A percentile compares a stretch with the other conserved stretches of the same genome.
phyloP scores from a whole-genome alignment of 2,113 vertebrate genomes.

The Turdus rufiventris region DNA sequence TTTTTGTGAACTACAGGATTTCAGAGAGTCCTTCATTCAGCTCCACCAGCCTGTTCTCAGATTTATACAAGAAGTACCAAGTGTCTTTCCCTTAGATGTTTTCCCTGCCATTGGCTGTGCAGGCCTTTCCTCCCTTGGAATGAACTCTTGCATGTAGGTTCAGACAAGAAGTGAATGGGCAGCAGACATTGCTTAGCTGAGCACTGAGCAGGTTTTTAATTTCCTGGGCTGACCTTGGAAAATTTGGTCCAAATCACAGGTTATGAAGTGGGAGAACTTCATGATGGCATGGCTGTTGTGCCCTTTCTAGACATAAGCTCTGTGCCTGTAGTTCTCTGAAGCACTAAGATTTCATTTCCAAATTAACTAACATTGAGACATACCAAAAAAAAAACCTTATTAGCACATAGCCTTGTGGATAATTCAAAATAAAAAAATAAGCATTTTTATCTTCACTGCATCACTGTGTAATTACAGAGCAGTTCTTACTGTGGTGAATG shows the following conservation, averaged over 20 bases:
- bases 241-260: not conserved
- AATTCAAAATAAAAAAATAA: not conserved
- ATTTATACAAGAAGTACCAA: not conserved
- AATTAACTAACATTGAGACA: not conserved
- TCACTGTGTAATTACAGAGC: not conserved
- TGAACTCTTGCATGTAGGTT: not conserved
- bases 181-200: accelerated
- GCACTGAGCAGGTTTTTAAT: not conserved
- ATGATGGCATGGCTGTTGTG: accelerated
- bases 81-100: not conserved
- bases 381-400: not conserved
- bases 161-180: not conserved
- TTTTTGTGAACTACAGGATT: not conserved
- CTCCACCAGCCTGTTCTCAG: not conserved
- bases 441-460: not conserved
- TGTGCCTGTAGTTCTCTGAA: not conserved
- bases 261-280: not conserved
- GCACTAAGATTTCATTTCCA: not conserved
- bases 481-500: not conserved
- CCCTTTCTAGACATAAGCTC: not conserved
- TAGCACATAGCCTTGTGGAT: not conserved
- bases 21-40: not conserved
- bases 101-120: not conserved
- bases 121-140: not conserved
- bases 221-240: not conserved